These are phyloP conservation scores for Pedetes capensis DNA, from an alignment of 2,113 vertebrate species.

Conservation along the genomic window DNA sequence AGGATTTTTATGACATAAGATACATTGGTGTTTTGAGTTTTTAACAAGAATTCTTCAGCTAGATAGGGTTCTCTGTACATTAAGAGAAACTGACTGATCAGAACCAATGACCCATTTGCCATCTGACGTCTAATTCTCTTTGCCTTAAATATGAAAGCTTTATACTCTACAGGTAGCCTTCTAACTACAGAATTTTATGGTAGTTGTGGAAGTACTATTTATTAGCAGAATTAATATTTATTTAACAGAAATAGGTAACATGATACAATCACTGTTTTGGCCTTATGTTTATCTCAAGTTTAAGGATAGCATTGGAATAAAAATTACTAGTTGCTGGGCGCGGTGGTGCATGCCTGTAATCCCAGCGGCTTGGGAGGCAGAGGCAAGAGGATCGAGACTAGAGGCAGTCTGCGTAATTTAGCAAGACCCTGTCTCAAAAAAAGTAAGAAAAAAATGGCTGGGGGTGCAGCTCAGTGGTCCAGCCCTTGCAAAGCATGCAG, in stretches of 20 bases:
- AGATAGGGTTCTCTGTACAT: not conserved
- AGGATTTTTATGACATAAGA: not conserved
- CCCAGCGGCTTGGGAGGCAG: too few species aligned
- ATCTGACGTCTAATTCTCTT: not conserved
- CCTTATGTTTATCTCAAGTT: not conserved
- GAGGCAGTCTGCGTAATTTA: too few species aligned
- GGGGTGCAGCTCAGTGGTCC: too few species aligned
- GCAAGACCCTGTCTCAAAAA: too few species aligned
- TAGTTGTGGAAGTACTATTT: not conserved
- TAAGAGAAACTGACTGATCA: not conserved
- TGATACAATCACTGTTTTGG: not conserved
- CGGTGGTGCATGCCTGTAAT: too few species aligned
- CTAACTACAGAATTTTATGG: not conserved
- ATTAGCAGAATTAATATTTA: conserved; percentile 28
- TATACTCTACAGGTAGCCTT: not conserved
- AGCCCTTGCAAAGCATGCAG: too few species aligned
- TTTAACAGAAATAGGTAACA: not conserved
- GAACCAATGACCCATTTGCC: not conserved
- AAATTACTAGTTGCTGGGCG: not conserved
- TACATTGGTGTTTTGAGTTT: not conserved
- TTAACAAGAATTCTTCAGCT: not conserved
- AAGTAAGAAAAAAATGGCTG: too few species aligned
- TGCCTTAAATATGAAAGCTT: not conserved
- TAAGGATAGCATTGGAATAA: conserved; percentile 3
- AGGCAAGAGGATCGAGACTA: too few species aligned